Evolutionary conservation across 2,888 invertebrate species (phyloP).

Genomic region (Dryomyza anilis): DNA sequence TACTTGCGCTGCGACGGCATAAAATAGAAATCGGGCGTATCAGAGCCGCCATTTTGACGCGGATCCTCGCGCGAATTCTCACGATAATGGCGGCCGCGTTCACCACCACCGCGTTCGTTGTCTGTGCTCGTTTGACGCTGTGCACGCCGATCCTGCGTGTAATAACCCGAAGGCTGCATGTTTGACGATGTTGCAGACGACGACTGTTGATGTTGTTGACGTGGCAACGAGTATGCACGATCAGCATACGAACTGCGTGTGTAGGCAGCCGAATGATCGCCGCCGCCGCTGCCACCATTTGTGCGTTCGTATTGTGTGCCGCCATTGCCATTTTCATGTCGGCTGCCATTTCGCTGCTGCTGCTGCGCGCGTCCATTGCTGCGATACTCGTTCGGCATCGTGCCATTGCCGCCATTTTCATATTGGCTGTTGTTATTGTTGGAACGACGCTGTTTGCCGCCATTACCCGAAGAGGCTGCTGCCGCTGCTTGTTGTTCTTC

Average conservation of each 20-base stretch:
- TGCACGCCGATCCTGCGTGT: constrained; percentile 65
- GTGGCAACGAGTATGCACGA: constrained; percentile 77
- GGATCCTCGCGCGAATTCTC: constrained; percentile 54
- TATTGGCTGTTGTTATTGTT: constrained; percentile 31
- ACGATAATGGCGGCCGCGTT: constrained; percentile 52
- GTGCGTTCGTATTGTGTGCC: constrained; percentile 39
- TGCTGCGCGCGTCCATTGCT: constrained; percentile 35
- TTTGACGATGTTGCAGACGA: constrained; percentile 45
- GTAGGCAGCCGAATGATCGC: constrained; percentile 27
- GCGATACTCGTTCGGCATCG: constrained; percentile 34
- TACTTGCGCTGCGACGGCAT: constrained; percentile 94
- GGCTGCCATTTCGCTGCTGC: constrained; percentile 36
- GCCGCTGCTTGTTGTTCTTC: too few species aligned
- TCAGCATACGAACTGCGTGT: constrained; percentile 63
- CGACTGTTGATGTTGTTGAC: constrained; percentile 62
- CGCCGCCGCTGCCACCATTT: constrained; percentile 37
- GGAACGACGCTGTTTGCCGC: constrained; percentile 29
- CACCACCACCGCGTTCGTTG: constrained; percentile 30
- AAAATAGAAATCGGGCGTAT: constrained; percentile 84
- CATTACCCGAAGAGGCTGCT: too few species aligned
- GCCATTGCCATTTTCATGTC: constrained; percentile 34
- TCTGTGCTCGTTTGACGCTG: constrained; percentile 37
- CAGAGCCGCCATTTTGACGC: constrained; percentile 56
- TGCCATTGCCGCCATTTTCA: constrained; percentile 22
- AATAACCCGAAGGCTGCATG: constrained; percentile 62